phyloP scores from a whole-genome alignment of 1,140 invertebrate species.

The Halesus radiatus region DNA sequence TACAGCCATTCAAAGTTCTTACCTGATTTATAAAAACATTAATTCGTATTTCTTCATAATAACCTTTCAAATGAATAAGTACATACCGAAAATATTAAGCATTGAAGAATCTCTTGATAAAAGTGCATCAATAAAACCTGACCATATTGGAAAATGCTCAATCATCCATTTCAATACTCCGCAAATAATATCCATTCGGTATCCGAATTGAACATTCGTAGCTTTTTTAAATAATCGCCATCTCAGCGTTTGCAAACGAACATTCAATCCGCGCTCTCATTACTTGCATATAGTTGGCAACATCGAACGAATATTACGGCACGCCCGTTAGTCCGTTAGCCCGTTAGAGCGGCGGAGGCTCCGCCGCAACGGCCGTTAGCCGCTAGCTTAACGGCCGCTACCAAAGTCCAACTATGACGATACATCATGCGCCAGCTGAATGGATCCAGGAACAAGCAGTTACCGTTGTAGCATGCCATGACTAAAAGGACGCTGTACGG shows the following conservation, averaged over 20 bases:
- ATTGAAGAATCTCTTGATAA: no score
- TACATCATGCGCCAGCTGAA: slow-evolving; percentile 20
- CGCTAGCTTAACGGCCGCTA: slow-evolving; percentile 22
- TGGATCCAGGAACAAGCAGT: neutral
- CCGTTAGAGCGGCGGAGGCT: slow-evolving; percentile 4
- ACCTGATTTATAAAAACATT: no score
- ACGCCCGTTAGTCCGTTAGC: neutral
- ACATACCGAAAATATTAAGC: no score
- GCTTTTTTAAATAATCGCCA: neutral
- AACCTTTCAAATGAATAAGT: no score
- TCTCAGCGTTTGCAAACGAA: neutral
- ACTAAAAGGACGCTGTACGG: neutral
- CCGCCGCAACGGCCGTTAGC: slow-evolving; percentile 19
- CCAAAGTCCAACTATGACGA: slow-evolving; percentile 21
- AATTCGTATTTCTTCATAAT: no score
- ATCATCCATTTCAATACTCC: no score
- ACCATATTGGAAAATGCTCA: no score
- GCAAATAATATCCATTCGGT: no score
- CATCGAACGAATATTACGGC: neutral
- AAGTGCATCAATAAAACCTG: no score
- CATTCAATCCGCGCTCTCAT: neutral
- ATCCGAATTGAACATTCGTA: no score
- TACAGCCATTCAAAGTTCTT: no score
- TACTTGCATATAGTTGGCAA: slow-evolving; percentile 9
- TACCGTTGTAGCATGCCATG: neutral